Conservation (phyloP, 1,140 invertebrate genomes). For the Teleogryllus occipitalis region DNA sequence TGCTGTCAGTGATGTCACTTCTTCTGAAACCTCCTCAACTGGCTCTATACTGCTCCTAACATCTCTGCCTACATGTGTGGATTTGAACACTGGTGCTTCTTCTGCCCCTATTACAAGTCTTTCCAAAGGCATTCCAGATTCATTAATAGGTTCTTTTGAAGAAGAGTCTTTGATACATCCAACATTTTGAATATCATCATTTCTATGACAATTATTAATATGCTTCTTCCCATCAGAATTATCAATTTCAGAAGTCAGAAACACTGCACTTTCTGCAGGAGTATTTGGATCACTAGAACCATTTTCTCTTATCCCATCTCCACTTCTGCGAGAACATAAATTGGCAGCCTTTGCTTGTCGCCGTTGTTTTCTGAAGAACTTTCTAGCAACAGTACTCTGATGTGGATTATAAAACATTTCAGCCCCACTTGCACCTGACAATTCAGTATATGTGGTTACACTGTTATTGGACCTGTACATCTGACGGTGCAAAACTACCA, state of each 20-base stretch:
- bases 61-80: constrained; percentile 20
- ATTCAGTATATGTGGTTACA: constrained; percentile 58
- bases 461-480: constrained; percentile 61
- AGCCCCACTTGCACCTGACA: constrained; percentile 44
- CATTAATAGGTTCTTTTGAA: constrained; percentile 11
- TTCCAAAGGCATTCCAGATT: constrained; percentile 21
- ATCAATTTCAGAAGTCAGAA: constrained; percentile 34
- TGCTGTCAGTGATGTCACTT: neutral
- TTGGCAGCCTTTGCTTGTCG: constrained; percentile 64
- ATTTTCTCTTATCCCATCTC: constrained; percentile 45
- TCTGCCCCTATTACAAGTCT: constrained; percentile 28
- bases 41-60: constrained; percentile 1
- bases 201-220: constrained; percentile 60
- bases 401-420: constrained; percentile 88
- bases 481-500: constrained; percentile 56
- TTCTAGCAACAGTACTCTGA: constrained; percentile 83
- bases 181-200: neutral
- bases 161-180: constrained; percentile 41
- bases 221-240: constrained; percentile 46
- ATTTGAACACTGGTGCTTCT: constrained; percentile 15
- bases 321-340: constrained; percentile 53
- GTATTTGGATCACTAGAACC: constrained; percentile 30
- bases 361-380: constrained; percentile 83
- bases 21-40: constrained; percentile 9
- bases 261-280: constrained; percentile 17